A percentile compares a stretch with the other conserved stretches of the same genome.
Evolutionary conservation across 2,797 vertebrate genomes (phyloP).

Genomic region (Enteromius unitaeniatus): DNA sequence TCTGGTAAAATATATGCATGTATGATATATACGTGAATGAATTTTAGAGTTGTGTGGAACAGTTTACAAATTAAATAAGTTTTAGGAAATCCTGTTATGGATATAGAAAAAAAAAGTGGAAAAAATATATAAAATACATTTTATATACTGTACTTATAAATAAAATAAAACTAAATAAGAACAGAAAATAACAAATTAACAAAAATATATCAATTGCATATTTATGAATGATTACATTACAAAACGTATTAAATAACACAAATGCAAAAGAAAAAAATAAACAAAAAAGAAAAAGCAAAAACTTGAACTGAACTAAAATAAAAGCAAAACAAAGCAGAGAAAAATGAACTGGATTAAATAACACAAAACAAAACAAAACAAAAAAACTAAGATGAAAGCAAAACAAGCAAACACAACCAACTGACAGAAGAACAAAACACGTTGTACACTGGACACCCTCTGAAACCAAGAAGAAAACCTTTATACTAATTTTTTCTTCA

Average conservation of each 20-base stretch:
- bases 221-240: too few relatives aligned
- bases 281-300: too few relatives aligned
- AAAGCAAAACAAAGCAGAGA: not conserved
- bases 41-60: not conserved
- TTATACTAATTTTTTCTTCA: not conserved
- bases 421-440: not conserved
- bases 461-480: not conserved
- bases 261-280: not conserved
- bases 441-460: not conserved
- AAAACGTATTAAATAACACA: not conserved
- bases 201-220: too few relatives aligned
- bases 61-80: not conserved
- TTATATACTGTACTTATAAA: not conserved
- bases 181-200: not conserved
- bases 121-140: not conserved
- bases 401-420: not conserved
- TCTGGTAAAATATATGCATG: not conserved
- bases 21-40: not conserved
- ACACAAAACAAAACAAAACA: not conserved
- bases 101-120: not conserved
- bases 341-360: too few relatives aligned
- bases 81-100: not conserved
- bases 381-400: not conserved
- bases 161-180: not conserved
- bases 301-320: not conserved